Conservation (phyloP, 2,888 invertebrate species). For the Caenorhabditis auriculariae region DNA sequence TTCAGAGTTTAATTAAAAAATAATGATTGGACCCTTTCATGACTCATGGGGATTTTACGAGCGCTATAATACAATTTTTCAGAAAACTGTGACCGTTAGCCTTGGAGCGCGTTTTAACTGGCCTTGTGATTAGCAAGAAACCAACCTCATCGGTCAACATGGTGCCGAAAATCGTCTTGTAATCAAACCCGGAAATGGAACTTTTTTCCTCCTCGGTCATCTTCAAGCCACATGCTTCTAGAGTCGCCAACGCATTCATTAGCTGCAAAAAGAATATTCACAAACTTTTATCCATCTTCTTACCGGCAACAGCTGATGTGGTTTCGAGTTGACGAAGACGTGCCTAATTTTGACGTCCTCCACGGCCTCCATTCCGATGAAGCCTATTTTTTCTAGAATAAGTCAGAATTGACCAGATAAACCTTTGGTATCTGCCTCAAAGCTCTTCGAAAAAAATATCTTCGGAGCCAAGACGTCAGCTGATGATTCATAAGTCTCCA, state of each 20-base stretch:
- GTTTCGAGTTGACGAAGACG: slow-evolving; percentile 13
- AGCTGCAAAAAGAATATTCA: slow-evolving; percentile 6
- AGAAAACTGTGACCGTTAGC: too few species aligned
- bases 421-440: slow-evolving; percentile 8
- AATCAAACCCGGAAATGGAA: slow-evolving; percentile 8
- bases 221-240: slow-evolving; percentile 10
- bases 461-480: slow-evolving; percentile 9
- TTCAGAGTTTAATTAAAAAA: too few species aligned
- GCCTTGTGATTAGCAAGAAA: too few species aligned
- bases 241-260: slow-evolving; percentile 9
- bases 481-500: slow-evolving; percentile 3
- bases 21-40: too few species aligned
- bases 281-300: not conserved
- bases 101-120: too few species aligned
- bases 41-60: too few species aligned
- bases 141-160: slow-evolving; percentile 4
- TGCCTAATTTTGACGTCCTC: slow-evolving; percentile 14
- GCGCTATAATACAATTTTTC: too few species aligned
- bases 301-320: slow-evolving; percentile 9
- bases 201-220: slow-evolving; percentile 5
- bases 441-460: slow-evolving; percentile 16
- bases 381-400: slow-evolving; percentile 23
- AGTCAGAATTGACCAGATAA: too few species aligned
- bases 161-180: slow-evolving; percentile 3
- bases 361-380: slow-evolving; percentile 23